phyloP scores from a whole-genome alignment of 53 echinoderm and acorn worm genomes.

The Henricia sp. region DNA sequence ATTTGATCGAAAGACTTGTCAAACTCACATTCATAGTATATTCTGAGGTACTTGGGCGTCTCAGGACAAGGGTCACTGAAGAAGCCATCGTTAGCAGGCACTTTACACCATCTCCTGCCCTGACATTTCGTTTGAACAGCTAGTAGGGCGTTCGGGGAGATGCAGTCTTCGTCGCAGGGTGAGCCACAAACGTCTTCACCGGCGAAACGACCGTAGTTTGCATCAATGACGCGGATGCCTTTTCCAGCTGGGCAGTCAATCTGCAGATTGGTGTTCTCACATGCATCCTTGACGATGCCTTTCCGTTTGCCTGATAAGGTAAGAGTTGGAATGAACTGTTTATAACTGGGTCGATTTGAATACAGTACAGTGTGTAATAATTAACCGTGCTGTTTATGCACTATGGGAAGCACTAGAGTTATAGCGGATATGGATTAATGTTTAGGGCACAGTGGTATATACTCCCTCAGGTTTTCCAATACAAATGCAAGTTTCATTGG shows the following conservation, averaged over 20 bases:
- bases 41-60: slow-evolving; percentile 10
- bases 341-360: too few species aligned
- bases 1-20: too few species aligned
- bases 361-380: too few species aligned
- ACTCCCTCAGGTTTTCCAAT: too few species aligned
- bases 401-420: too few species aligned
- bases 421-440: too few species aligned
- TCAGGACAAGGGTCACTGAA: not conserved
- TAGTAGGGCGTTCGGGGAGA: not conserved
- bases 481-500: too few species aligned
- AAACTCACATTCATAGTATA: slow-evolving; percentile 28
- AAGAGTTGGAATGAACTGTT: not conserved
- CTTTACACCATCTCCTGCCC: slow-evolving; percentile 25
- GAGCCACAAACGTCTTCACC: slow-evolving; percentile 14
- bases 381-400: too few species aligned
- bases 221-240: slow-evolving; percentile 26
- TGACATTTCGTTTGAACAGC: slow-evolving; percentile 32
- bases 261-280: not conserved
- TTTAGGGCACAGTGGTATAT: too few species aligned
- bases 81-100: slow-evolving; percentile 12
- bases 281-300: not conserved
- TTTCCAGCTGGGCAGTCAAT: slow-evolving; percentile 26
- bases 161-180: not conserved
- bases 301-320: not conserved
- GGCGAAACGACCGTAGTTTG: slow-evolving; percentile 30